A percentile compares a stretch with the other conserved stretches of the same genome.
These are phyloP conservation scores for Habrosyne pyritoides DNA, from an alignment of 2,888 invertebrate genomes.

Conservation along the genomic window DNA sequence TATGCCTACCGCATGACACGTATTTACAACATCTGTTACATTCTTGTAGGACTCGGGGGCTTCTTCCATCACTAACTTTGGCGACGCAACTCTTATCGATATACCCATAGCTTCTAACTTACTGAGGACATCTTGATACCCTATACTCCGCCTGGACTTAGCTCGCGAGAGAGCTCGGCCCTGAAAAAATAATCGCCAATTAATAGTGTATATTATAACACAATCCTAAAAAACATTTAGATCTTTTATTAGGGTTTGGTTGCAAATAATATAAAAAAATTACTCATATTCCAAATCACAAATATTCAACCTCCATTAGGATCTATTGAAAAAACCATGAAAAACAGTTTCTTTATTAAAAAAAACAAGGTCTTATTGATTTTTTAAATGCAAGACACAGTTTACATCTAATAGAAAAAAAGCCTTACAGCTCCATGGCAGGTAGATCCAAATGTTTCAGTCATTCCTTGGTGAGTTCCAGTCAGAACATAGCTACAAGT, in stretches of 20 bases:
- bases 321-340: no score
- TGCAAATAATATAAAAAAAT: no score
- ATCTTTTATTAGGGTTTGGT: no score
- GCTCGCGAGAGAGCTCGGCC: constrained; percentile 98
- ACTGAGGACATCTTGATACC: constrained; percentile 94
- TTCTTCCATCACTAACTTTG: constrained; percentile 99
- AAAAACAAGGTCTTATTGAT: no score
- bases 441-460: constrained; percentile 99
- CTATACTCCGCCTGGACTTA: constrained; percentile 97
- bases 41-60: constrained; percentile 99
- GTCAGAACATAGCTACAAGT: constrained; percentile 99
- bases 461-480: constrained; percentile 98
- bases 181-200: constrained; percentile 72
- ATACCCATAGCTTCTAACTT: constrained; percentile 94
- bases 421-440: constrained; percentile 98
- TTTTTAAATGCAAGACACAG: no score
- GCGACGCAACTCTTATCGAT: constrained; percentile 98
- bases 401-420: not conserved
- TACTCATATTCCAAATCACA: no score
- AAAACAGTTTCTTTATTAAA: no score
- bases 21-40: constrained; percentile 99
- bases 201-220: not conserved
- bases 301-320: no score
- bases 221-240: no score
- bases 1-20: constrained; percentile 98